Base-by-base conservation (phyloP, 1,140 invertebrate species). In the Dendroctonus valens region DNA sequence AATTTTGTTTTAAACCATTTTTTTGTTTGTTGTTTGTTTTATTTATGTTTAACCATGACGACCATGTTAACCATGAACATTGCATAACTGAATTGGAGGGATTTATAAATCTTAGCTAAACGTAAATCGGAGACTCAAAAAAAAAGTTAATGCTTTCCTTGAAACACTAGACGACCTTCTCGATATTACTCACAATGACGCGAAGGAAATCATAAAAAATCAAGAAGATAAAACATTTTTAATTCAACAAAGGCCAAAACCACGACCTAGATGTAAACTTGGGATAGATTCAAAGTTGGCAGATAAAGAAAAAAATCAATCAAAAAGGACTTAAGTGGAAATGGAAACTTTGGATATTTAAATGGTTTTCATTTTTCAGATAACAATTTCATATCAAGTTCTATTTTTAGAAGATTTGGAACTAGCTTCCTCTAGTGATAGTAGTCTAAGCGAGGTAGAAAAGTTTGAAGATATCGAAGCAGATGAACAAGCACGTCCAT, bases 161-260 rank as follows among this genome's bases (percentile, higher is more conserved):
- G 42, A 44, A 44, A 44, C n/a, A 44, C n/a, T 44, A 44, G 42
- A 44, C 42, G 42, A 44, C 42, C 42, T 44, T 50, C 15, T 50
- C 12, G n/a, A n/a, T 14, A 50, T 50, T 8, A 14, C 49, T 8
- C 49, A 50, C 12, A 14, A 8, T 14, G 49, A 50, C 12, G 49
- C 49, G 7, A 7, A 11, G 7, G 12, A 50, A 8, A 50, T 7
- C 7, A 50, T 50, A 14, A 50, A 50, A 14, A 14, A 11, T 8
- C 7, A 50, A 14, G 49, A 50, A 50, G 49, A 50, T 50, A 50
- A 50, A 50, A 44, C n/a, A n/a, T n/a, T n/a, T n/a, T n/a, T n/a
- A n/a, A n/a, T n/a, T n/a, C n/a, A n/a, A n/a, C n/a, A n/a, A n/a
- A n/a, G n/a, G n/a, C n/a, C n/a, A n/a, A n/a, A n/a, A n/a, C n/a